These are phyloP conservation scores for Petrolisthes manimaculis DNA, from an alignment of 2,888 invertebrate genomes.

Conservation along the genomic window DNA sequence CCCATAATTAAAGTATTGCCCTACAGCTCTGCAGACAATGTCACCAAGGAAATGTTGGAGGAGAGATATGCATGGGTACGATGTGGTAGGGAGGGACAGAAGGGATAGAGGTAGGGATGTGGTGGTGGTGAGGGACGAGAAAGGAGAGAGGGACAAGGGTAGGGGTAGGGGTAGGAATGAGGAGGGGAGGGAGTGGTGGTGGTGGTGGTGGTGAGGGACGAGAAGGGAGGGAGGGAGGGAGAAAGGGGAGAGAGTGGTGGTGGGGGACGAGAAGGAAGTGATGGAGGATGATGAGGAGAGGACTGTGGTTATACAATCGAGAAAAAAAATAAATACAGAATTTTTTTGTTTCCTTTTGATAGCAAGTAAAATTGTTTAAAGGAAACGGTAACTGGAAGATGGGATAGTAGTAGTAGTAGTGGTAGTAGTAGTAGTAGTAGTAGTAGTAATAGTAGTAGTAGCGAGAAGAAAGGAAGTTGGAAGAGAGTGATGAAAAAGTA, in stretches of 20 bases:
- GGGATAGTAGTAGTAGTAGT: not conserved
- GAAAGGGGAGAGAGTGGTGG: not conserved
- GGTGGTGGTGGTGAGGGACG: not conserved
- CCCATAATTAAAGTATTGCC: no score
- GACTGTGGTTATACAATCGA: no score
- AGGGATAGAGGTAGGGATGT: not conserved
- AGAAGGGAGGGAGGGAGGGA: not conserved
- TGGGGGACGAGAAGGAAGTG: not conserved
- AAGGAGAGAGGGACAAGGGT: not conserved
- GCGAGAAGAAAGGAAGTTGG: not conserved
- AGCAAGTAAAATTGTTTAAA: no score
- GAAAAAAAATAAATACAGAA: no score
- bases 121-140: not conserved
- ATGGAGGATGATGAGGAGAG: not conserved
- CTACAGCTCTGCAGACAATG: no score
- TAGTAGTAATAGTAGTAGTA: not conserved
- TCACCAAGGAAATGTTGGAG: no score
- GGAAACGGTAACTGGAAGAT: no score
- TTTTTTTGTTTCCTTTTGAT: not conserved
- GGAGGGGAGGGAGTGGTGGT: not conserved
- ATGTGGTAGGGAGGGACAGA: not conserved
- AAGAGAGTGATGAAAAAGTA: not conserved
- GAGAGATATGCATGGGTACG: not conserved
- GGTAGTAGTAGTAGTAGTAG: not conserved
- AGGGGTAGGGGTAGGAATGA: not conserved